These are phyloP conservation scores for Tinea semifulvella DNA, from an alignment of 2,888 invertebrate species.

Conservation along the genomic window DNA sequence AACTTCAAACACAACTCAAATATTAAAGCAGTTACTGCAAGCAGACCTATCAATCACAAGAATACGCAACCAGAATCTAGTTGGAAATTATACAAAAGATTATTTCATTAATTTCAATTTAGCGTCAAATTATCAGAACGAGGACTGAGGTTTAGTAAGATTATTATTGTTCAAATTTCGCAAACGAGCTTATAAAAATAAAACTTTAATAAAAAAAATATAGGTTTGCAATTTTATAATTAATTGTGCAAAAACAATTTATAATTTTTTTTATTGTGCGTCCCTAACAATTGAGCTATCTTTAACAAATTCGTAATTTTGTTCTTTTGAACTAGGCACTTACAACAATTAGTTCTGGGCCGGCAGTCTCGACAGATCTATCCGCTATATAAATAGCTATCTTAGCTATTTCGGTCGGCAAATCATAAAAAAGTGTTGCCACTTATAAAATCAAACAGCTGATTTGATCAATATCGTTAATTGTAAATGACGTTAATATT, in stretches of 20 bases:
- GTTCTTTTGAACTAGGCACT: no score
- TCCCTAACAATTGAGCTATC: background rate
- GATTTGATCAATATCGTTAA: no score
- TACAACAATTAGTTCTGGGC: no score
- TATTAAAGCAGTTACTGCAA: background rate
- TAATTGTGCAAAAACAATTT: no score
- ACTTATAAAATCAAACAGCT: no score
- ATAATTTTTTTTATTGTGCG: background rate
- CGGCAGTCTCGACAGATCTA: no score
- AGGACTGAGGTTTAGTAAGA: slow-evolving; percentile 11
- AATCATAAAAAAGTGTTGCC: no score
- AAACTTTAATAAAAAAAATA: background rate
- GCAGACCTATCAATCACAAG: slow-evolving; percentile 1
- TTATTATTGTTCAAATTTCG: background rate
- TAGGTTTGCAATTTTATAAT: slow-evolving; percentile 13
- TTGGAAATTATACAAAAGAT: slow-evolving; percentile 12
- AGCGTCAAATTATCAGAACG: slow-evolving; percentile 9
- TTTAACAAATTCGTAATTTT: no score
- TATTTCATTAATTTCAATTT: slow-evolving; percentile 14
- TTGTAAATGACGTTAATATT: no score
- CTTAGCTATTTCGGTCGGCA: no score
- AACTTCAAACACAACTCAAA: slow-evolving; percentile 3
- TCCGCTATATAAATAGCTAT: no score
- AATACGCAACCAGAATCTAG: slow-evolving; percentile 1
- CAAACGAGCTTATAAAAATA: no score